A percentile compares a stretch with the other conserved stretches of the same genome.
phyloP scores from a whole-genome alignment of 2,888 invertebrate species.

The Leptinotarsa peninsularis region DNA sequence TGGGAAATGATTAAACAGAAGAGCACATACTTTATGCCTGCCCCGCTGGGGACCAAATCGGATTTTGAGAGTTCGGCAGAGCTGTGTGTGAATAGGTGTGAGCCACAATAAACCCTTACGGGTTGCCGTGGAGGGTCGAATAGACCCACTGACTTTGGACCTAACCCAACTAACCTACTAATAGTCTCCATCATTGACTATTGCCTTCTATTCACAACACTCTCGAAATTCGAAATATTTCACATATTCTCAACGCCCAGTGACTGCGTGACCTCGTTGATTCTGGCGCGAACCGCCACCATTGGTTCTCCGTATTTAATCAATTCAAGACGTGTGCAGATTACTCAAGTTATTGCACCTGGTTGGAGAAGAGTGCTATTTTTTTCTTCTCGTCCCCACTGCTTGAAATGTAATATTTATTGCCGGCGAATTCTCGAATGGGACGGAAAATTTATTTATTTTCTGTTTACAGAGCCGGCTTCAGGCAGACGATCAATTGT shows the following conservation, averaged over 20 bases:
- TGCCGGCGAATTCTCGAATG: constrained; percentile 7
- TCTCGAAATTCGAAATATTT: no score
- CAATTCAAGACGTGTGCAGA: constrained; percentile 32
- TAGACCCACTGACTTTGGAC: no score
- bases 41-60: no score
- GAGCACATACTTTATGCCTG: no score
- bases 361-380: constrained; percentile 26
- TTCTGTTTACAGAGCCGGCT: neutral
- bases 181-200: no score
- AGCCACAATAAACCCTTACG: no score
- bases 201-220: no score
- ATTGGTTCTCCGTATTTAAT: constrained; percentile 44
- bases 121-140: no score
- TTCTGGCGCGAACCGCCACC: constrained; percentile 45
- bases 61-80: no score
- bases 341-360: constrained; percentile 40
- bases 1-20: no score
- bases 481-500: neutral
- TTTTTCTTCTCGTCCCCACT: constrained; percentile 17
- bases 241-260: neutral
- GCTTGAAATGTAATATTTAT: constrained; percentile 4
- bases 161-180: no score
- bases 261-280: constrained; percentile 50
- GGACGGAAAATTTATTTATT: neutral
- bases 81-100: no score